These are phyloP conservation scores for Cantharis lateralis DNA, from an alignment of 2,888 invertebrate genomes.

Conservation along the genomic window DNA sequence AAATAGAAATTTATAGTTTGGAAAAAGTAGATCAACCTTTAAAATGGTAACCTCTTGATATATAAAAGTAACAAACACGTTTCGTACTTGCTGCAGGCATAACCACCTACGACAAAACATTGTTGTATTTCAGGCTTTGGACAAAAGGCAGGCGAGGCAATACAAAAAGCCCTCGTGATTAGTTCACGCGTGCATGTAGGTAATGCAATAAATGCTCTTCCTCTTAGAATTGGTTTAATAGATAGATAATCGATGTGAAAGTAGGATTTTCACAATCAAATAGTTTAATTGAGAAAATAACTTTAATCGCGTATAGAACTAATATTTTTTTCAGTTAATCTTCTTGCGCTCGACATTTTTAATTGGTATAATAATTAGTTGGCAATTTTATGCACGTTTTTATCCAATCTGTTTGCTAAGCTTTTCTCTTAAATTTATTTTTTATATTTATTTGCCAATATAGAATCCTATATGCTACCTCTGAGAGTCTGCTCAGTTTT, in stretches of 20 bases:
- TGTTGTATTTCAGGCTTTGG: constrained; percentile 42
- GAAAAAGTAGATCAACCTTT: constrained; percentile 4
- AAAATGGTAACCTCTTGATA: not conserved
- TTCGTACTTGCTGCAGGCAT: constrained; percentile 34
- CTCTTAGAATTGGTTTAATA: constrained; percentile 45
- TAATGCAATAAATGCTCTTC: constrained; percentile 42
- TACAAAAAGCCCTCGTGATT: constrained; percentile 51
- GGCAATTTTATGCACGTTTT: not conserved
- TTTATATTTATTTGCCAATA: too few species aligned
- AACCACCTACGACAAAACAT: constrained; percentile 50
- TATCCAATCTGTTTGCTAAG: not conserved
- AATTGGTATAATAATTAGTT: not conserved
- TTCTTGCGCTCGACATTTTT: not conserved
- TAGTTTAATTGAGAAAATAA: not conserved
- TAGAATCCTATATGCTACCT: too few species aligned
- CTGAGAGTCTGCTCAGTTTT: too few species aligned
- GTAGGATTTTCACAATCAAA: constrained; percentile 37
- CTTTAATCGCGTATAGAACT: not conserved
- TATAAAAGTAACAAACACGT: constrained; percentile 11
- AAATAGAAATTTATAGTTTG: not conserved
- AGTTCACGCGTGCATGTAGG: constrained; percentile 51
- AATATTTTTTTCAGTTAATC: not conserved
- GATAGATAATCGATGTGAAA: constrained; percentile 48
- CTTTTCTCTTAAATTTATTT: too few species aligned
- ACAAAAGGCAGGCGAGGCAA: constrained; percentile 48